Base-by-base conservation (phyloP, 2,797 vertebrate genomes). In the Erpetoichthys calabaricus region DNA sequence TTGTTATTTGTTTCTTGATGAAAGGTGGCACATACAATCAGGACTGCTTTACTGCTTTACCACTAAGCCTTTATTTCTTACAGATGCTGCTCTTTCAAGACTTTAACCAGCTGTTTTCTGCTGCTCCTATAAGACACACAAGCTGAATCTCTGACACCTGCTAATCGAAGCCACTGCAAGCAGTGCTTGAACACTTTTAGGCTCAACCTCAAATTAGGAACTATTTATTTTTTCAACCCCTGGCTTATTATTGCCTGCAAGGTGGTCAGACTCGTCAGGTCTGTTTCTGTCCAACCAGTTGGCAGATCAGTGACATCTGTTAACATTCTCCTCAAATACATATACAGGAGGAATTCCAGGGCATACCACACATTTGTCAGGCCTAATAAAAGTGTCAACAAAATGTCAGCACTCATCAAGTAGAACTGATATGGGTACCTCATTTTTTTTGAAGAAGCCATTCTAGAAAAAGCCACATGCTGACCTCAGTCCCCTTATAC, bases 281-380 rank as follows among this genome's bases (percentile, higher is more conserved):
- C 25, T 25, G 25, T 25, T 25, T 25, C 25, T 25, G 25, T 25
- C 25, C 25, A 25, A 25, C n/a, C 50, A 51, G 9, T 51, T 51
- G 5, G 5, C 8, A 6, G 5, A n/a, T 6, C 5, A 9, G 50
- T 51, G 50, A 51, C 50, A 51, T 51, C 50, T 51, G 50, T 51
- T 51, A 51, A 9, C 50, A 9, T 51, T 51, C 41, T 51, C 50
- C 50, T 51, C 50, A 9, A n/a, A 9, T 51, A 51, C 50, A 51
- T 25, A 5, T 25, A 9, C 50, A 9, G 50, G 50, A 51, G 50
- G 41, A 6, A 51, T 9, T 6, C 50, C 50, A 6, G 50, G 50
- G 50, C 8, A 25, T n/a, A n/a, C 50, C 8, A n/a, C 41, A 25
- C 50, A 51, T 51, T 51, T 51, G 50, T 51, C 50, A 51, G 50